Base-by-base conservation (phyloP, 2,888 invertebrate species). In the Drosophila eohydei region DNA sequence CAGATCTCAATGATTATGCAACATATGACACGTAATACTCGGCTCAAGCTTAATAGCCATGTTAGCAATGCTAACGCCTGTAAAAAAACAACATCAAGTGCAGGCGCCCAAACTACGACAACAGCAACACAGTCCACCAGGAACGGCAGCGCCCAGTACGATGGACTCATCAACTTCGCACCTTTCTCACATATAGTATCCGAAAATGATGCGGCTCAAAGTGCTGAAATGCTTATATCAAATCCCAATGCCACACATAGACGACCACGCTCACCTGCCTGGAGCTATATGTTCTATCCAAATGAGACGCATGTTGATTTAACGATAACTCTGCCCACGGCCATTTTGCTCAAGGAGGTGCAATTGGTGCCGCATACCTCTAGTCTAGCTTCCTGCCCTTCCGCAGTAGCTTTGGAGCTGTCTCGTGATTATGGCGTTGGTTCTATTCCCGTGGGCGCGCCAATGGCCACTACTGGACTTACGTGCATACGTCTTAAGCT, bases 201-300 rank as follows among this genome's bases (percentile, higher is more conserved):
- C 87, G 95, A 95, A 82, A 97, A 96, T 93, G 96, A 97, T 3
- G 97, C 97, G 4, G 97, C 97, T 8, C 97, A 97, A 91, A 96
- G 97, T 1, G 97, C 98, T 0, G 97, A 98, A 92, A 96, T 97
- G 70, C 94, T 98, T 41, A 96, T 98, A 78, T 96, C 97, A 91
- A 95, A 96, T 58, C 95, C 95, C 2, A 95, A 95, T 77, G 96
- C 97, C 0, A 96, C 97, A 4, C 96, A 97, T 89, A 94, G 97
- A 46, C 94, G 98, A 44, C 97, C 97, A 28, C 95, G 98, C 68
- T 96, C 97, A 2, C 97, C 98, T 5, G 96, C 98, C n/a, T 98
- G 98, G 98, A 96, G 97, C 36, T 98, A 98, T 93, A 97, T 98
- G 94, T 98, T 98, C 94, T 98, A 97, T 93, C 97, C 97, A 36